A percentile compares a stretch with the other conserved stretches of the same genome.
Conservation (phyloP, 2,113 vertebrate species). For the Lipophrys pholis region DNA sequence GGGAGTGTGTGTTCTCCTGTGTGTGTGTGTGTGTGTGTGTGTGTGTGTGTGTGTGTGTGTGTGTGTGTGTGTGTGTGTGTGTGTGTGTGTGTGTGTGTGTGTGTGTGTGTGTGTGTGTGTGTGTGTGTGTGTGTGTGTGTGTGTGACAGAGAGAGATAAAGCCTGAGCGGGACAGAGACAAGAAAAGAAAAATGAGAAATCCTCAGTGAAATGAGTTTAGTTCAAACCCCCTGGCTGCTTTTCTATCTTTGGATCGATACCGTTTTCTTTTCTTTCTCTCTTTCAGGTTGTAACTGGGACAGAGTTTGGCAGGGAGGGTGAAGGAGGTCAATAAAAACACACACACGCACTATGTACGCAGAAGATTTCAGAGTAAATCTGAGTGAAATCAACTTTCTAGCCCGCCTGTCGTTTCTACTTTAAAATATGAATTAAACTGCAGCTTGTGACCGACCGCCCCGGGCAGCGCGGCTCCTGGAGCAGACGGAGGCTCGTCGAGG, state of each 20-base stretch:
- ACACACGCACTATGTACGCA: conserved; percentile 5
- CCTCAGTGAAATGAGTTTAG: conserved; percentile 35
- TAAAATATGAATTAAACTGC: conserved; percentile 29
- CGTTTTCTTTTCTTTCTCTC: conserved; percentile 9
- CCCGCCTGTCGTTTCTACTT: conserved; percentile 11
- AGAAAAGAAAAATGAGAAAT: conserved; percentile 39
- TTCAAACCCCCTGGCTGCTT: conserved; percentile 23
- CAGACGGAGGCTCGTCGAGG: conserved; percentile 1
- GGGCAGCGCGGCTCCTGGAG: conserved; percentile 1
- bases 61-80: too few relatives aligned
- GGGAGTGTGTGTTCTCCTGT: conserved; percentile 1
- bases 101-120: too few relatives aligned
- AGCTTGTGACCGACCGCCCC: conserved; percentile 7
- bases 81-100: too few relatives aligned
- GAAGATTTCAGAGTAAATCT: conserved; percentile 24
- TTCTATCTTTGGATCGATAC: conserved; percentile 56
- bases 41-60: too few relatives aligned
- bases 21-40: not conserved
- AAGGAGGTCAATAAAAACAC: conserved; percentile 32
- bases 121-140: not conserved
- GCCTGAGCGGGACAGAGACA: not conserved
- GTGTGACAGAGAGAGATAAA: conserved; percentile 1
- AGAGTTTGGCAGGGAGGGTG: not conserved
- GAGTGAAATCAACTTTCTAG: conserved; percentile 24
- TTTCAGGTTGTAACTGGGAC: conserved; percentile 14